Base-by-base conservation (phyloP, 2,797 vertebrate species). In the Gymnodraco acuticeps region DNA sequence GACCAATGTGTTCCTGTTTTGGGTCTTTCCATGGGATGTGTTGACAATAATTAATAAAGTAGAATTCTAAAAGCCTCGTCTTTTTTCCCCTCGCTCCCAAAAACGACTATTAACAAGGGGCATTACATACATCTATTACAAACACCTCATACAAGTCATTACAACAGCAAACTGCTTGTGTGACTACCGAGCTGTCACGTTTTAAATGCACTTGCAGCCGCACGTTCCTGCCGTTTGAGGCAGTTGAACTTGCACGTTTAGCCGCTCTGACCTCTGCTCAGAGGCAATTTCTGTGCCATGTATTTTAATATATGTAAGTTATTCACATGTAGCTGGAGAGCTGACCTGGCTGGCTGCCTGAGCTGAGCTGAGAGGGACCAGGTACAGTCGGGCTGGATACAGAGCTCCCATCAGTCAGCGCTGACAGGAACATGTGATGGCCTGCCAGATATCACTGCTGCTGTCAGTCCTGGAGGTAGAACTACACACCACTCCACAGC, bases 281-380 rank as follows among this genome's bases (percentile, higher is more conserved):
- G 62, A 75, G 78, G 77, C 64, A 86, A 81, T 90, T 90, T 86
- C 68, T 75, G 76, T 81, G 81, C 83, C 78, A 77, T 85, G 78
- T 82, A 59, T 87, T 87, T 86, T 88, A 92, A 93, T 91, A 81
- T 85, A 92, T 89, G 81, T 72, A 86, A 87, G 81, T 91, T 86
- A 89, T 92, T 92, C 85, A 76, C 84, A 80, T 88, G 87, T 81
- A 84, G 82, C 72, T 38, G 75, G 60, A 78, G 74, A 69, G 51
- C 68, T 78, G 63, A 70, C 61, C 74, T 54, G 80, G 12, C 52
- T 73, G 64, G 23, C 60, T 72, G 80, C 78, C 88, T 82, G 71
- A 78, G 74, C 88, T 82, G 71, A 78, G 74, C 64, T 71, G 73
- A 70, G 61, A 53, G 47, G 80, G 79, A 84, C 83, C 83, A 85